Evolutionary conservation across 1,140 invertebrate species (phyloP).

Genomic region (Aethina tumida): DNA sequence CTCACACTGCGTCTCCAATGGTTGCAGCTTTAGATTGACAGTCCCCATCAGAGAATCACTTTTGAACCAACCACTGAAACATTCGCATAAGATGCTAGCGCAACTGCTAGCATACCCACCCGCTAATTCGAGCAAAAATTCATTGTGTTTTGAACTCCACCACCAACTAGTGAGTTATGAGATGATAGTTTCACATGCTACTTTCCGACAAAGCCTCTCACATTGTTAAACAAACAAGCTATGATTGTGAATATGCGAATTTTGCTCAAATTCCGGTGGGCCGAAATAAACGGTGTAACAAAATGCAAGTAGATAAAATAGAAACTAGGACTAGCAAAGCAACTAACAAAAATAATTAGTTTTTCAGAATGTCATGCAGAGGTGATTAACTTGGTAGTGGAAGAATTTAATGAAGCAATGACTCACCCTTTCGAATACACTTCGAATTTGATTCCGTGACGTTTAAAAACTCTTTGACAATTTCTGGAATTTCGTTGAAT

Average conservation of each 20-base stretch:
- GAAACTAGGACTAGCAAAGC: not conserved
- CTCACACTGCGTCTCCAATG: conserved; percentile 75
- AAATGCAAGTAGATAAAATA: conserved; percentile 1
- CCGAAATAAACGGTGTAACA: not conserved
- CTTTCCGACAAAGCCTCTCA: too few species aligned
- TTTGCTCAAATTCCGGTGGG: not conserved
- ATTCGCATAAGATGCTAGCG: conserved; percentile 37
- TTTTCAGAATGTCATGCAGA: too few species aligned
- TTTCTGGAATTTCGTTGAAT: conserved; percentile 70
- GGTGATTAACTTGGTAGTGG: too few species aligned
- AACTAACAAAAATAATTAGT: conserved; percentile 10
- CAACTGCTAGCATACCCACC: conserved; percentile 29
- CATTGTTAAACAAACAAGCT: not conserved
- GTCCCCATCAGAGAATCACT: conserved; percentile 81
- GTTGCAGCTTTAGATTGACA: conserved; percentile 70
- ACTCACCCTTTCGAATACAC: conserved; percentile 87
- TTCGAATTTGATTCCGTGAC: conserved; percentile 82
- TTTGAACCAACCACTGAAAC: conserved; percentile 83
- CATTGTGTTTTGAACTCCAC: not conserved
- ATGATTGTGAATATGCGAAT: not conserved
- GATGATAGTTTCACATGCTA: not conserved
- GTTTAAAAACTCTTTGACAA: conserved; percentile 77
- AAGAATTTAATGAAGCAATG: too few species aligned
- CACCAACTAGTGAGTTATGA: not conserved
- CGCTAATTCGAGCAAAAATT: conserved; percentile 15